phyloP scores from a whole-genome alignment of 2,113 vertebrate genomes.

The Chascanopsetta lugubris region DNA sequence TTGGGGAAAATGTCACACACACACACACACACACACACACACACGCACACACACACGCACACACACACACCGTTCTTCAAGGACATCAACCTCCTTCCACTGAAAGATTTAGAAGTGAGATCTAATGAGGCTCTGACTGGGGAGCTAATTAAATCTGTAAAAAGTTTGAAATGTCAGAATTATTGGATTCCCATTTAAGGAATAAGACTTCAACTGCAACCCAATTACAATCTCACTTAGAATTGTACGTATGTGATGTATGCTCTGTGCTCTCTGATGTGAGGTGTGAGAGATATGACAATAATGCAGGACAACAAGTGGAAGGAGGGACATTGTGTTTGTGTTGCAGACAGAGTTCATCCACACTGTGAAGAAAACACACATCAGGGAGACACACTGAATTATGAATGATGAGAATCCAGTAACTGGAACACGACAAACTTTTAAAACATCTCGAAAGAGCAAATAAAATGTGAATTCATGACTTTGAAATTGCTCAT shows the following conservation, averaged over 20 bases:
- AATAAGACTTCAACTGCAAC: background rate
- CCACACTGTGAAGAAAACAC: background rate
- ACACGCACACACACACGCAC: background rate
- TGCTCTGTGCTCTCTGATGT: background rate
- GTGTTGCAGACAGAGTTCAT: background rate
- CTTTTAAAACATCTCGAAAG: background rate
- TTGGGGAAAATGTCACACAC: constrained; percentile 12
- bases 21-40: background rate
- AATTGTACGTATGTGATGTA: too few species aligned
- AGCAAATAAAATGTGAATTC: background rate
- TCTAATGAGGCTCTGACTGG: background rate
- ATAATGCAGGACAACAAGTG: background rate
- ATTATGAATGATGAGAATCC: constrained; percentile 2
- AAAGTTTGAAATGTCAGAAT: background rate
- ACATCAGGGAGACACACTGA: background rate
- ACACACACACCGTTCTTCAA: background rate
- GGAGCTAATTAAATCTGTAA: constrained; percentile 25
- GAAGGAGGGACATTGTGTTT: background rate
- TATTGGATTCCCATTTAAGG: background rate
- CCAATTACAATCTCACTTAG: too few species aligned
- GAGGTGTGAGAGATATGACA: constrained; percentile 11
- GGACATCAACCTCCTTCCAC: background rate
- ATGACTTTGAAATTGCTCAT: background rate
- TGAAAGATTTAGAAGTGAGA: constrained; percentile 13
- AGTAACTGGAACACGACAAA: background rate